These are phyloP conservation scores for Porites evermanni DNA, from an alignment of 92 coral and sea anemone genomes.

Conservation along the genomic window DNA sequence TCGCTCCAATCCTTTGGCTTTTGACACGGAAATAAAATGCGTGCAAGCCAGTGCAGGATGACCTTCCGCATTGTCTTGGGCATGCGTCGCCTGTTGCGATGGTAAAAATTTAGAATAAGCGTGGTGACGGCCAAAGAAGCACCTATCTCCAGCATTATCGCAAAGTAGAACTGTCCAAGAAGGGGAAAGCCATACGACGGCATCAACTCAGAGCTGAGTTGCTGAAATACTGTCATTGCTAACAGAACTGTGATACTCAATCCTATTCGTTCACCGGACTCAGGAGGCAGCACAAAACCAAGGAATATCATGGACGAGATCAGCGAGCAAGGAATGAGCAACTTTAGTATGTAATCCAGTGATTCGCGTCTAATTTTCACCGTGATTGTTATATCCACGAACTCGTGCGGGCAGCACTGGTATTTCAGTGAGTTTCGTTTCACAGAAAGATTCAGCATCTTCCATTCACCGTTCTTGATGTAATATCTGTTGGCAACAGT, in stretches of 20 bases:
- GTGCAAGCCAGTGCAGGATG: constrained; percentile 57
- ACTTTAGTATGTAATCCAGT: constrained; percentile 63
- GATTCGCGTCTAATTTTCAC: constrained; percentile 63
- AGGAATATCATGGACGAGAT: constrained; percentile 76
- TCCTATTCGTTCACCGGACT: constrained; percentile 72
- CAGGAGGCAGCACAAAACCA: constrained; percentile 71
- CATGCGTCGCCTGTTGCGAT: constrained; percentile 71
- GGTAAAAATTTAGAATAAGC: constrained; percentile 63
- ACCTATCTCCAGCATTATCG: constrained; percentile 68
- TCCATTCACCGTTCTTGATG: constrained; percentile 70
- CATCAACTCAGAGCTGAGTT: constrained; percentile 68
- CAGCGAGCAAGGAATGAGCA: constrained; percentile 68
- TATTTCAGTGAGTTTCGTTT: constrained; percentile 50
- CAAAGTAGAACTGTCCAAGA: constrained; percentile 72
- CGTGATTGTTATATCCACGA: constrained; percentile 51
- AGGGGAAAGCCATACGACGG: constrained; percentile 71
- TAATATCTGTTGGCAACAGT: constrained; percentile 43
- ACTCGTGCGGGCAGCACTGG: constrained; percentile 56
- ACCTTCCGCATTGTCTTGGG: constrained; percentile 64
- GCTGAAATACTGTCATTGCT: constrained; percentile 76
- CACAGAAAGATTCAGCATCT: constrained; percentile 45
- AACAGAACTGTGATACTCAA: constrained; percentile 67
- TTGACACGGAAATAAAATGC: constrained; percentile 75
- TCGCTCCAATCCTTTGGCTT: constrained; percentile 54
- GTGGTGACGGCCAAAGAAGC: constrained; percentile 62